Base-by-base conservation (phyloP, 2,888 invertebrate species). In the Omphaloscelis lunosa region DNA sequence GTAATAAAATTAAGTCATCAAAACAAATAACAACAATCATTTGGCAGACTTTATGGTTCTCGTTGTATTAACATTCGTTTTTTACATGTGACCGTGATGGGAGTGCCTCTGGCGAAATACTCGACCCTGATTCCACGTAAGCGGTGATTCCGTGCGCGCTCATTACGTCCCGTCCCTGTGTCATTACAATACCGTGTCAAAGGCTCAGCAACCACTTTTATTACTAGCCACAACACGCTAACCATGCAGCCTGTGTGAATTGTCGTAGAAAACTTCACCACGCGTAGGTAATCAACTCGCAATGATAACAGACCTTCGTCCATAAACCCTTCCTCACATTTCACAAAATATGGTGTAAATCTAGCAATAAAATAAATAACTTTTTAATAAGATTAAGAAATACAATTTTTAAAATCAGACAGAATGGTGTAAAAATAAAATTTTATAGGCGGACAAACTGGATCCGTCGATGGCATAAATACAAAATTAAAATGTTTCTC, bases 401-500 rank as follows among this genome's bases (percentile, higher is more conserved):
- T 86, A 89, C 83, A 89, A 86, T 89, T 86, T 89, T 82, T 85
- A 75, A 88, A 89, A 89, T 88, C 88, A 85, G 86, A 88, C 88
- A 89, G 86, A 89, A 89, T 86, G 86, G 82, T 84, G 83, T 90
- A 90, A 88, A 89, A 90, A 92, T 93, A 93, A 94, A 91, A 89
- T 89, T 92, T 92, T 92, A 91, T 90, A 84, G 87, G 85, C 88
- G 77, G 75, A 84, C 89, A 89, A 91, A 91, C 92, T 90, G 90
- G 90, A 90, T 89, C 88, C 89, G 87, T 89, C 87, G 86, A 89
- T 86, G 87, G 87, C 78, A 90, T 89, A 90, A 90, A 91, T 90
- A 89, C 88, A 87, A 91, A 93, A 93, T 91, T 91, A 91, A 93
- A 91, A 93, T 89, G 89, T 92, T 89, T 89, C 89, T 90, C 88